Evolutionary conservation across 2,113 vertebrate genomes (phyloP), one percentile per base, ranked within the genome.

Genomic region (Hylia prasina): DNA sequence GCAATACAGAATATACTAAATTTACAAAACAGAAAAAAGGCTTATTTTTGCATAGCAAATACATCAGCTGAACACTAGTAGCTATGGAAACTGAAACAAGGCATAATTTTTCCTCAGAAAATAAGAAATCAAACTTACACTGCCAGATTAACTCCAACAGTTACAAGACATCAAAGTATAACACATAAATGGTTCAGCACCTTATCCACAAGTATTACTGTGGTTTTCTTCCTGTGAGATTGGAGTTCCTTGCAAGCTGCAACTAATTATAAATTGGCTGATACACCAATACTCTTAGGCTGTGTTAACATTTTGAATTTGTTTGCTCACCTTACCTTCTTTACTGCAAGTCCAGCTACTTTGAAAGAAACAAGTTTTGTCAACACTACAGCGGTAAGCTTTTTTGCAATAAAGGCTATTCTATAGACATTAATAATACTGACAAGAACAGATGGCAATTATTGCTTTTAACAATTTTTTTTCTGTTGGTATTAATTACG

Each of bases 361-460:
- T 53, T 78, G 89, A 88, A 77, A 95, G 80, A 90, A 96, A 87
- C 40, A 42, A 80, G 68, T 69, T 93, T 77, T 93, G 66, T 94
- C 75, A 90, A 93, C 79, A 63, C 63, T 57, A 96, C 72, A 70
- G 77, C 93, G 73, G 89, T 90, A 92, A 96, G 78, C 64, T 96
- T 27, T 80, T 96, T 92, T 95, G 75, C 66, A 75, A 83, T 81
- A 97, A 96, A 89, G 80, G 90, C 40, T 39, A 80, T 89, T 96
- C 79, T 37, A 13, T 42, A 69, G 68, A 77, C 68, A 98, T 97
- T 96, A 96, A 95, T 90, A 94, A 90, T 48, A 88, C 80, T 97
- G 96, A 97, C 90, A 93, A 96, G 82, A 97, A 96, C 96, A 98
- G 97, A 98, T 96, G 95, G 96, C 58, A 91, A 94, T 95, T 97